A percentile compares a stretch with the other conserved stretches of the same genome.
Conservation (phyloP, 2,888 invertebrate species). For the Masnerella sp. region DNA sequence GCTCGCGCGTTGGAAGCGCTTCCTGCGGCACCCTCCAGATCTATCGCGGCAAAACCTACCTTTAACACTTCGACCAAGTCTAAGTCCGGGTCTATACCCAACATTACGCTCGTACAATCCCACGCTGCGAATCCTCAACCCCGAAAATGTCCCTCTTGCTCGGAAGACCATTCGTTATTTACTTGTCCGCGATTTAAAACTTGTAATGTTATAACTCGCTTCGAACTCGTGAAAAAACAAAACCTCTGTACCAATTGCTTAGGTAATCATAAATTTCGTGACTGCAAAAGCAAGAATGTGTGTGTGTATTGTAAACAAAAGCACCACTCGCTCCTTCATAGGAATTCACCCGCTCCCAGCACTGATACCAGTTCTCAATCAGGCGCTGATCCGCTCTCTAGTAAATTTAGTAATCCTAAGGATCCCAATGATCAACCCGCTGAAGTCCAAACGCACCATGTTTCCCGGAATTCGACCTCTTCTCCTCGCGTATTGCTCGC, state of each 20-base stretch:
- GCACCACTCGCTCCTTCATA: slow-evolving; percentile 1
- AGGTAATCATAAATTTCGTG: slow-evolving; percentile 1
- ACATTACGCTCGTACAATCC: too few relatives aligned
- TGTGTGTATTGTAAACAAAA: neutral
- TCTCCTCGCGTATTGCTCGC: slow-evolving; percentile 1
- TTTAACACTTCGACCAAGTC: too few relatives aligned
- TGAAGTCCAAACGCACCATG: neutral
- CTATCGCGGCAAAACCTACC: too few relatives aligned
- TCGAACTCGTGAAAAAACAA: slow-evolving; percentile 13
- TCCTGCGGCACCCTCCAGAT: too few relatives aligned
- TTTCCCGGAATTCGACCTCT: neutral
- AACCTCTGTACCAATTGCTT: slow-evolving; percentile 20
- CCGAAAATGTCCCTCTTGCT: slow-evolving; percentile 17
- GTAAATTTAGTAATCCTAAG: neutral
- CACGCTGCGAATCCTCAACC: neutral
- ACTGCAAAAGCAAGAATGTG: slow-evolving; percentile 5
- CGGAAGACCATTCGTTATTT: neutral
- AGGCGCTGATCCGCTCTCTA: neutral
- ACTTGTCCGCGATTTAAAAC: slow-evolving; percentile 13
- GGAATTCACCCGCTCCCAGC: neutral
- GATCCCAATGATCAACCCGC: neutral
- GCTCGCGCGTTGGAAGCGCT: slow-evolving; percentile 11
- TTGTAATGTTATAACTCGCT: neutral
- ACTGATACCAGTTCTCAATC: neutral
- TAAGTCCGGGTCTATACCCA: too few relatives aligned